These are phyloP conservation scores for Hedychridium roseum DNA, from an alignment of 2,888 invertebrate genomes.

Conservation along the genomic window DNA sequence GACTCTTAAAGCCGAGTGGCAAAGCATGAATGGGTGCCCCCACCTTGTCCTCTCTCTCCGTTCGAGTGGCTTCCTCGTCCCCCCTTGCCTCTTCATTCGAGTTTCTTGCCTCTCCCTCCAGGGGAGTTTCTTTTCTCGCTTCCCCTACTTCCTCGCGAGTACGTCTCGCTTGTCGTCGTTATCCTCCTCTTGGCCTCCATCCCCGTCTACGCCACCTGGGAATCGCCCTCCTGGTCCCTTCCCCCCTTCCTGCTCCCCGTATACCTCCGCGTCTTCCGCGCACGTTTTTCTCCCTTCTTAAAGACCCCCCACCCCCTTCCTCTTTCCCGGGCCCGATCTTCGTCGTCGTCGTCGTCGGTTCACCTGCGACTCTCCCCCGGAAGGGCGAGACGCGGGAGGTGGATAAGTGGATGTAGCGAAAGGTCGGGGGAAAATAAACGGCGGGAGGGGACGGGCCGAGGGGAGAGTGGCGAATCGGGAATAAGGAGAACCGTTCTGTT, in stretches of 20 bases:
- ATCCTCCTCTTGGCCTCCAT: conserved; percentile 17
- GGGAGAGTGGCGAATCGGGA: too few relatives aligned
- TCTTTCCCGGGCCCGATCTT: conserved; percentile 21
- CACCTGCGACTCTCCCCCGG: conserved; percentile 18
- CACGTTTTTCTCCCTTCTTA: not conserved
- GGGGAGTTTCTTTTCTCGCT: conserved; percentile 12
- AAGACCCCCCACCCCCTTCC: conserved; percentile 5
- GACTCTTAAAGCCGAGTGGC: conserved; percentile 58
- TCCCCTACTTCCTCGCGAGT: conserved; percentile 8
- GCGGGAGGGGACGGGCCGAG: too few relatives aligned
- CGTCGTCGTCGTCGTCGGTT: too few relatives aligned
- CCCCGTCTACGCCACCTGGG: too few relatives aligned
- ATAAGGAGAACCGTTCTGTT: conserved; percentile 14
- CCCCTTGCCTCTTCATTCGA: conserved; percentile 19
- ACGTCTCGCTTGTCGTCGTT: conserved; percentile 6
- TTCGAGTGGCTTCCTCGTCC: too few relatives aligned
- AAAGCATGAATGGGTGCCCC: conserved; percentile 62
- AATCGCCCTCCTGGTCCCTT: conserved; percentile 11
- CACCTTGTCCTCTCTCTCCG: conserved; percentile 37
- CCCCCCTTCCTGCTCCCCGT: conserved; percentile 6
- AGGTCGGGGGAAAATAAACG: too few relatives aligned
- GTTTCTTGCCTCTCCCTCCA: too few relatives aligned
- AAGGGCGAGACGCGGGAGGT: not conserved
- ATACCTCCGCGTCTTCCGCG: too few relatives aligned
- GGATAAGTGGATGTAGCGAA: not conserved